Evolutionary conservation across 2,888 invertebrate species (phyloP), one percentile per base, ranked within the genome.

Genomic region (Ennomos fuscantarius): DNA sequence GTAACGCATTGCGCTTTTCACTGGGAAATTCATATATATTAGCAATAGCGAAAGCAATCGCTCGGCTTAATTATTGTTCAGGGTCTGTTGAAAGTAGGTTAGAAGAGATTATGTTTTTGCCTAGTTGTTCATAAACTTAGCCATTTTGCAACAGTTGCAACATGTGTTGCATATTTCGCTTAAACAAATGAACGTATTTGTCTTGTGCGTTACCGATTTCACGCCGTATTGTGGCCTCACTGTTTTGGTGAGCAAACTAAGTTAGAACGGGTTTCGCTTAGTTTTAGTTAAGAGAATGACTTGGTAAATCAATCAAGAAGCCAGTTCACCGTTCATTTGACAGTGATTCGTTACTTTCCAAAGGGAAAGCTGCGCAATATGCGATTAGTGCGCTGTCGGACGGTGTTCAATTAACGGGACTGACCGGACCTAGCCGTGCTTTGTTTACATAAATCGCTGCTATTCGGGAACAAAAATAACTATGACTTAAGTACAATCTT

Each of bases 361-460:
- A 87, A 86, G 79, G 84, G 89, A 89, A 89, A 89, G 87, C 82
- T 82, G 74, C 63, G 76, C 79, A 80, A 79, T 85, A 78, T 81
- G 81, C 82, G 82, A 86, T 86, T 86, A 85, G 82, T 82, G 79
- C 72, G 79, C 73, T 73, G 69, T 69, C 76, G 73, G 79, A 74
- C 74, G 68, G 68, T 76, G 77, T 81, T 76, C 83, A 86, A 88
- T 89, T 88, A 90, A 86, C 86, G 84, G 85, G 74, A 85, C 79
- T 69, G 74, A 65, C 69, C 79, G 81, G 81, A 55, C 57, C 57
- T 53, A 60, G 49, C 50, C 62, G 60, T 63, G 65, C 68, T 68
- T 68, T 68, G 68, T 68, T 65, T 68, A 60, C 62, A 52, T 65
- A 68, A 62, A 61, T 59, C 62, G 59, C 65, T 59, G 44, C 50